Evolutionary conservation across 2,113 vertebrate species (phyloP), one percentile per base, ranked within the genome.

Genomic region (Trematomus loennbergii): DNA sequence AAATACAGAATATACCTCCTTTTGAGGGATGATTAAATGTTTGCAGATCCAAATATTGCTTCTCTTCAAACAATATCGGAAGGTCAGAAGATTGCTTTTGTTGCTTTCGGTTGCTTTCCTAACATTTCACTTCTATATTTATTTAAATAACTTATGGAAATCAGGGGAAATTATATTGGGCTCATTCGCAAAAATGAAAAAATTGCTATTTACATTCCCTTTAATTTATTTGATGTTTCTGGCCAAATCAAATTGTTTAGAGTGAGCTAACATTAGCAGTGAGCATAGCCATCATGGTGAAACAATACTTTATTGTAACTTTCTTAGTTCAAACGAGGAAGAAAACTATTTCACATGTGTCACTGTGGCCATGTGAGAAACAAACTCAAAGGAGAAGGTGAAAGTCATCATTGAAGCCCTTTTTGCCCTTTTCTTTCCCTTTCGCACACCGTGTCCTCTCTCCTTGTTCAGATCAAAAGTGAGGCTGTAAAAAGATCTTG

Each of bases 321-420:
- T 18, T 20, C 3, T 43, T 9, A 9, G 16, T 43, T 53, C 12
- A 70, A 74, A 72, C 17, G 15, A 64, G 40, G 52, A 29, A 7
- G 73, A 22, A 71, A 52, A 40, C n/a, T 17, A 36, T 25, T 12
- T 48, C 9, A 49, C 18, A 2, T 60, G 16, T 61, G 9, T 40
- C 10, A 7, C 17, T 40, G n/a, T 20, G 18, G 18, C 43, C 17
- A 43, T 18, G 58, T 36, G 33, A 29, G 29, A 60, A 45, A 54
- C 52, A 72, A 18, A 62, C 18, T 58, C 53, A 79, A 71, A 57
- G 3, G 48, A 22, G 22, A 79, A 82, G 71, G 71, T 81, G 16
- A 85, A 74, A 83, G n/a, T 7, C 72, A 68, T 78, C 63, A 84
- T 62, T 73, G 25, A 59, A 36, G 72, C 59, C 61, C 45, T 20